Evolutionary conservation across 2,113 vertebrate species (phyloP), one percentile per base, ranked within the genome.

Genomic region (Alaudala cheleensis): DNA sequence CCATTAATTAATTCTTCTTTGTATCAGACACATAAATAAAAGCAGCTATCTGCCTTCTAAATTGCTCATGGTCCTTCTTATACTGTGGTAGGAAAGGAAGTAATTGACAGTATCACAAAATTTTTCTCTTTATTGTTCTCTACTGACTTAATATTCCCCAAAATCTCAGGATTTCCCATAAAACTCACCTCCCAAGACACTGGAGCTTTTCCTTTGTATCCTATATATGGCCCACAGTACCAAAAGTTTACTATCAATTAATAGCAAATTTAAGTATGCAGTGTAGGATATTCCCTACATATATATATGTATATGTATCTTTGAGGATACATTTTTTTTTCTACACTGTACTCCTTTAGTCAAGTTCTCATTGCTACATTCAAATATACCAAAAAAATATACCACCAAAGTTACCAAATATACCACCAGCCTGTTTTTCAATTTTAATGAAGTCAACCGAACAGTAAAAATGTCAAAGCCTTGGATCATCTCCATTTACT

Each of bases 401-500:
- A 34, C 7, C 53, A 51, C 37, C 54, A 28, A 81, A 91, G 47
- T 51, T 91, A 87, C 67, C 60, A 51, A 81, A 81, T 47, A 31
- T 45, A 86, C 73, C 80, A 70, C 9, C 47, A 91, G 33, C 42
- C 42, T 69, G 60, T 6, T 80, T 61, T 81, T 86, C 93, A 72
- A 72, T 91, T 81, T 92, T 88, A 86, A 85, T 6, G 4, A 76
- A 90, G 79, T 73, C 91, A 96, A 77, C 74, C 40, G 70, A 96
- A 91, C 51, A 88, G 53, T 53, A 88, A 88, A 93, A 93, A 85
- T 54, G 67, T 74, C 84, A 91, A 80, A 94, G 80, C 62, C 77
- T 93, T 91, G 61, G 86, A 90, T 71, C 72, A 84, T 83, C 94
- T 79, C 82, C 70, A 92, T 86, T 76, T 81, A 81, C 82, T 87